Base-by-base conservation (phyloP, 30 jellyfish, hydroid and myxozoan genomes). In the Chrysaora quinquecirrha region DNA sequence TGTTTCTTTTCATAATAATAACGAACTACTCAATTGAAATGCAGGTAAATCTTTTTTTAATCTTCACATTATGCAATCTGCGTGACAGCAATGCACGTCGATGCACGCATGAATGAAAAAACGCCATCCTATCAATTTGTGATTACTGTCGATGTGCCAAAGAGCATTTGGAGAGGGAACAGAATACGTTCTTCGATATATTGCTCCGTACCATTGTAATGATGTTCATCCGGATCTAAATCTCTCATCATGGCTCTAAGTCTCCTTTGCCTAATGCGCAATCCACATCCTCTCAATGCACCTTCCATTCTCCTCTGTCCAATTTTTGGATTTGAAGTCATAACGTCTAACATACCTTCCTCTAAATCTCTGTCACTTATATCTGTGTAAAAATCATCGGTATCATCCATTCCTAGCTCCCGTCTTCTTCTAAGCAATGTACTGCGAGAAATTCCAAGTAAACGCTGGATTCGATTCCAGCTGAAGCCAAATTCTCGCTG, bases 231-330 rank as follows among this genome's bases (percentile, higher is more conserved):
- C 27, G 79, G 79, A 30, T 66, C 79, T 14, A 66, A 16, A 4
- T 6, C 19, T 27, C 79, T 4, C 62, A 66, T 27, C 23, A 27
- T 14, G 7, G 14, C 31, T 27, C 79, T 9, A 6, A 66, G 71
- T 66, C 79, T 23, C 69, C 79, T 14, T 22, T 30, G 25, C 22
- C 27, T 69, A 20, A 66, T 11, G 10, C 22, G 25, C 7, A 66
- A 10, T 9, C 79, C 79, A 3, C 79, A 3, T 3, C 67, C 65
- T 31, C 79, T 18, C 65, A 66, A 31, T 16, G 79, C 79, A 14
- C 79, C 79, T 11, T 9, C 10, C 67, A 66, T 23, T 66, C 79
- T 18, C 12, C 67, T 31, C 27, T 27, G 62, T 28, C 79, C 79
- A 66, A 66, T 27, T 6, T 66, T 66, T 19, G 65, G 79, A 16